phyloP scores from a whole-genome alignment of 2,113 vertebrate species.

The Tympanuchus pallidicinctus region DNA sequence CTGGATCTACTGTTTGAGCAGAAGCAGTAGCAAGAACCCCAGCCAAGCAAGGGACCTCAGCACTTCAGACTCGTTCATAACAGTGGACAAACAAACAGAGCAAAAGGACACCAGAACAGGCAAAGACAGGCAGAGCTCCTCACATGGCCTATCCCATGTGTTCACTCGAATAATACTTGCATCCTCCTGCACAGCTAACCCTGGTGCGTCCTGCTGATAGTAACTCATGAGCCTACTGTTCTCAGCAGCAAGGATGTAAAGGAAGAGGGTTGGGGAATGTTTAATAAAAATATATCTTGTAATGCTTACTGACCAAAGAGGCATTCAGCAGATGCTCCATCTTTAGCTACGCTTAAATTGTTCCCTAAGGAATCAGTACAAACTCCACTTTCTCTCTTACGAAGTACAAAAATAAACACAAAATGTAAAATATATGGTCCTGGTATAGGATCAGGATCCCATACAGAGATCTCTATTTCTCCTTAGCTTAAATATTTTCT shows the following conservation, averaged over 20 bases:
- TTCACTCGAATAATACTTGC: background rate
- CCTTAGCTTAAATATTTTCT: conserved; percentile 21
- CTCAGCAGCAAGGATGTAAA: conserved; percentile 1
- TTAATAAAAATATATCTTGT: conserved; percentile 41
- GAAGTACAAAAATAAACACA: conserved; percentile 32
- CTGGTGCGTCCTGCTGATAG: background rate
- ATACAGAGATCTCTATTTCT: background rate
- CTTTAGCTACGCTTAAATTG: conserved; percentile 46
- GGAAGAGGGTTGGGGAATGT: background rate
- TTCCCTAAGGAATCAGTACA: conserved; percentile 43
- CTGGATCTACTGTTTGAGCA: background rate
- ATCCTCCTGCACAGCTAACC: background rate
- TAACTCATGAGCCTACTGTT: conserved; percentile 7
- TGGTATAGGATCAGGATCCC: background rate
- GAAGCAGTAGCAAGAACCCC: background rate
- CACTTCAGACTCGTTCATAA: background rate
- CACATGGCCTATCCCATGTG: accelerated
- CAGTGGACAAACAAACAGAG: background rate
- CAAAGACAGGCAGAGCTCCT: background rate
- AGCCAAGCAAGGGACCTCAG: background rate
- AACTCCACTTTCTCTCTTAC: conserved; percentile 26
- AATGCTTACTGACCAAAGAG: conserved; percentile 43
- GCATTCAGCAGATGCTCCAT: conserved; percentile 25
- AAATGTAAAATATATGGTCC: conserved; percentile 5
- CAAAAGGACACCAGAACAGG: background rate